phyloP scores from a whole-genome alignment of 2,888 invertebrate genomes.

The Ophion ventricosus region DNA sequence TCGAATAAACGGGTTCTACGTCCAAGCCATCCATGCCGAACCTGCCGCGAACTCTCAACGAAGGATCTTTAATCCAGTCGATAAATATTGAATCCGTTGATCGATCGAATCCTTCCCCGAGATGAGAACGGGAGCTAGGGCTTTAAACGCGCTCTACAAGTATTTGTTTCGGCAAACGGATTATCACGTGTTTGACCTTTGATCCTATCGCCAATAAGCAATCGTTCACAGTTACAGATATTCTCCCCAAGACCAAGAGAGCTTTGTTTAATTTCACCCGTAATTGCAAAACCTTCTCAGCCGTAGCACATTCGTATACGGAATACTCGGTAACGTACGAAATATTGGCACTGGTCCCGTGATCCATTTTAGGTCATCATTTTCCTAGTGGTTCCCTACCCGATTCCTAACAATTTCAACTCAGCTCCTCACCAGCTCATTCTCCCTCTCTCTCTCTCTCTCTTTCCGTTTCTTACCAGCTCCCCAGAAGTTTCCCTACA shows the following conservation, averaged over 20 bases:
- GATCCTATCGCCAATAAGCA: conserved; percentile 9
- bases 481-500: too few relatives aligned
- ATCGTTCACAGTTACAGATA: neutral
- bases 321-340: too few relatives aligned
- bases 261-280: neutral
- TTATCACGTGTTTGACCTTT: neutral
- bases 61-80: conserved; percentile 51
- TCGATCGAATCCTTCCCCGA: conserved; percentile 7
- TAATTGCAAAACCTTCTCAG: neutral
- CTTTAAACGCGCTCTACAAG: conserved; percentile 4
- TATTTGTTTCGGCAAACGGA: conserved; percentile 2
- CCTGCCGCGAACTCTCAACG: conserved; percentile 2
- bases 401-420: too few relatives aligned
- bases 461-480: too few relatives aligned
- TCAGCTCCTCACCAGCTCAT: too few relatives aligned
- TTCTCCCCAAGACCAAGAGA: neutral
- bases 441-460: too few relatives aligned
- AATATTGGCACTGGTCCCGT: too few relatives aligned
- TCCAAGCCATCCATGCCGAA: conserved; percentile 2
- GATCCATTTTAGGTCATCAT: too few relatives aligned
- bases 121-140: neutral
- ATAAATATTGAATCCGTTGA: conserved; percentile 56
- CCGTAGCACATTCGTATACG: too few relatives aligned
- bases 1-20: conserved; percentile 17
- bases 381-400: too few relatives aligned